Conservation (phyloP, 2,797 vertebrate genomes). For the Chelonia mydas region DNA sequence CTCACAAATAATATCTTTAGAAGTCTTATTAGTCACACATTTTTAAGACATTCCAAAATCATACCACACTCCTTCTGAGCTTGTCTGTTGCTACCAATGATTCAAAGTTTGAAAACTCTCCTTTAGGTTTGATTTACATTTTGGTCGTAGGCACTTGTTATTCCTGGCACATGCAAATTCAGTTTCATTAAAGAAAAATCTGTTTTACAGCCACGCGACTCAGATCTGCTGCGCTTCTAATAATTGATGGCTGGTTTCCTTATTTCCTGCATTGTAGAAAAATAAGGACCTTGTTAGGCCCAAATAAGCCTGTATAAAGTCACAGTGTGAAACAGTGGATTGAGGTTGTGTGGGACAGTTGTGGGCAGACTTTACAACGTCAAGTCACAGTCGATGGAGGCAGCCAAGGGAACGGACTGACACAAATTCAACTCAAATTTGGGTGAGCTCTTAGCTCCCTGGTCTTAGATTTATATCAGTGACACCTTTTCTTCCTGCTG, state of each 20-base stretch:
- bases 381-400: conserved; percentile 3
- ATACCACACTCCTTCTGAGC: conserved; percentile 73
- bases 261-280: conserved; percentile 79
- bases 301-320: conserved; percentile 76
- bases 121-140: conserved; percentile 86
- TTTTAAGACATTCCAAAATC: conserved; percentile 86
- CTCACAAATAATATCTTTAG: conserved; percentile 79
- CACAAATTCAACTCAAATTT: conserved; percentile 57
- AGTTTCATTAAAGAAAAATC: conserved; percentile 90
- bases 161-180: conserved; percentile 84
- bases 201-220: conserved; percentile 76
- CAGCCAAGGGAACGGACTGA: conserved; percentile 69
- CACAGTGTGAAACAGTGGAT: conserved; percentile 73
- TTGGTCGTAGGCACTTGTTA: conserved; percentile 87
- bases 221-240: conserved; percentile 74
- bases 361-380: conserved; percentile 72
- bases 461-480: conserved; percentile 64
- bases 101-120: conserved; percentile 84
- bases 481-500: conserved; percentile 63
- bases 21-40: conserved; percentile 86
- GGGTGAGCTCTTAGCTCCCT: conserved; percentile 49
- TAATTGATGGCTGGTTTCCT: conserved; percentile 76
- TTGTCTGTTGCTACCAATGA: conserved; percentile 83
- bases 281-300: conserved; percentile 78
- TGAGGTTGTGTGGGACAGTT: conserved; percentile 69